Evolutionary conservation across 53 echinoderm and acorn worm genomes (phyloP), one percentile per base, ranked within the genome.

Genomic region (Pentamera pediparva): DNA sequence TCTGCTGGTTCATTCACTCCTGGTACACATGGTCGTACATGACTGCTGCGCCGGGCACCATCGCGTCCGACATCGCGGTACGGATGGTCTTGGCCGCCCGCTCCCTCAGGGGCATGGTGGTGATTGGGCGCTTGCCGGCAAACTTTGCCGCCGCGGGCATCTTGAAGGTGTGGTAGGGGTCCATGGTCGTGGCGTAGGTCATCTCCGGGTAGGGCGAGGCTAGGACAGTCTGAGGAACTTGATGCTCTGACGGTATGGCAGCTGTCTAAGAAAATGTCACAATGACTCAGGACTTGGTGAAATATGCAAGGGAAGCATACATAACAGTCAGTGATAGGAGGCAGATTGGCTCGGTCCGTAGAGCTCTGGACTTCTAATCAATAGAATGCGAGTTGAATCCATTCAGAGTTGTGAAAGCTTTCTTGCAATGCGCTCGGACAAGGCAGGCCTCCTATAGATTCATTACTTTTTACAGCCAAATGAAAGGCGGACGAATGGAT

Each of bases 71-170:
- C 56, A 57, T 64, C 9, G 82, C 72, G 7, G 89, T 89, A 15
- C 93, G 89, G 41, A 93, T 81, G 25, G 89, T 82, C 79, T 93
- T 93, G n/a, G 87, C 84, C 3, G 89, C 89, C 25, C 93, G 80
- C 24, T 93, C 93, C 43, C 84, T 78, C 24, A 84, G 54, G 8
- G 89, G 86, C 89, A 89, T 89, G 84, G 84, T 54, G n/a, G n/a
- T 92, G 63, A 93, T 93, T 21, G 89, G 78, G 25, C 93, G 89
- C 73, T 93, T 93, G 25, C 86, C 86, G 0, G 89, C 76, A 70
- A 78, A 86, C 82, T 84, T 86, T 39, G 78, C 30, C 4, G 73
- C 20, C 33, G 73, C 34, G 32, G 51, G 51, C 17, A 54, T 52
- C 34, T 53, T 54, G 35, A 72, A 54, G 21, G 73, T 72, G 11